Base-by-base conservation (phyloP, 2,888 invertebrate species). In the Ophonus ardosiacus region DNA sequence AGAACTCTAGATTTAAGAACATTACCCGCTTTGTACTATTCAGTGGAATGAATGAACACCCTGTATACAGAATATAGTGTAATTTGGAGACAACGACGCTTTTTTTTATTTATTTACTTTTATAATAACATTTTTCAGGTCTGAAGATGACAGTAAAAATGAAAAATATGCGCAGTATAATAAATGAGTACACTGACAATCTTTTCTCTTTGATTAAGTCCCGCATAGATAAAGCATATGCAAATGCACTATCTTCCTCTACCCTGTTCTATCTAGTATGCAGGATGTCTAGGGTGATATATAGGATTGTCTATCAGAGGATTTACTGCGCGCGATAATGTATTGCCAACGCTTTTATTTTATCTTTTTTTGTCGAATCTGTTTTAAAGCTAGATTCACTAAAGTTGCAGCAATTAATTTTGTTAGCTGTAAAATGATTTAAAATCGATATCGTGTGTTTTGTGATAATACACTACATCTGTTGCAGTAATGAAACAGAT, bases 301-400 rank as follows among this genome's bases (percentile, higher is more conserved):
- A 74, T 18, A 43, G 71, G 43, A 43, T 43, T 74, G 71, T 74
- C 71, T 74, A 74, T 74, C 71, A 74, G 40, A 40, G 71, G 43
- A 74, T 74, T 74, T 74, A 74, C 18, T 40, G 43, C 71, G 18
- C 40, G 15, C 40, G 43, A 74, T 74, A 43, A 74, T 74, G 71
- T 74, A 74, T 40, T 74, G 43, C 15, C 43, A 43, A 74, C 40
- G 40, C 43, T 68, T 71, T 74, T 63, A 63, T 63, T 63, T 21
- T 68, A 7, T 38, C 7, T 74, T 74, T 74, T 74, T 74, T 18
- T 43, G 43, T 10, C 40, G 17, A 43, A 74, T 74, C 71, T 68
- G 68, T 38, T 68, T 68, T 68, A 68, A 68, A 24, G 68, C 68
- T 68, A 38, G 68, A 68, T 68, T 68, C 13, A 68, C 68, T 68